phyloP scores from a whole-genome alignment of 2,888 invertebrate species.

The Drosophila pseudotalamancana region DNA sequence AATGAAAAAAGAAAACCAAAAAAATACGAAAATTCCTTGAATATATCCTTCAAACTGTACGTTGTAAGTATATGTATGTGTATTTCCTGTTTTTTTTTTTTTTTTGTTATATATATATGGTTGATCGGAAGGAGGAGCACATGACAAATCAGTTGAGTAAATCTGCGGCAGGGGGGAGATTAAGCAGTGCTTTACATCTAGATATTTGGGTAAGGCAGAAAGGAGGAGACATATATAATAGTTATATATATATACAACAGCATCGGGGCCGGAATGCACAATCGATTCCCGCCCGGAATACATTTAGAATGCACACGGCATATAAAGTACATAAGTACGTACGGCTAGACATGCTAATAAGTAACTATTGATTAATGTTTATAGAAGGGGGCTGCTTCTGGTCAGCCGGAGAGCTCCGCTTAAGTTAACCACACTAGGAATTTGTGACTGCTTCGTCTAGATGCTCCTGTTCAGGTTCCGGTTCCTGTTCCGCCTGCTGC shows the following conservation, averaged over 20 bases:
- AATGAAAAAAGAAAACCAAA: neutral
- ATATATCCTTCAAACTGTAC: constrained; percentile 6
- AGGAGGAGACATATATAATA: constrained; percentile 13
- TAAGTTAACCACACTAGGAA: constrained; percentile 24
- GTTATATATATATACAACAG: constrained; percentile 16
- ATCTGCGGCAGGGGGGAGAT: constrained; percentile 6
- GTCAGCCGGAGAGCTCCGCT: too few relatives aligned
- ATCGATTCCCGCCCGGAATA: constrained; percentile 8
- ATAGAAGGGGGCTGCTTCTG: too few relatives aligned
- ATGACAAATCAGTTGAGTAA: neutral
- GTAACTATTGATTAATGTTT: constrained; percentile 48
- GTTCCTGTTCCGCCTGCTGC: constrained; percentile 17
- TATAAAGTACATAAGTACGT: constrained; percentile 35
- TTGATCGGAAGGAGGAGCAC: neutral
- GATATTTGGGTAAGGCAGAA: constrained; percentile 39
- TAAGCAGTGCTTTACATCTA: constrained; percentile 34
- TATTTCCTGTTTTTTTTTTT: too few relatives aligned
- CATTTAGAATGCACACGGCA: too few relatives aligned
- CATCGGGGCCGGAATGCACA: neutral
- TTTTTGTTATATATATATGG: neutral
- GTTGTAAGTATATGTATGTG: constrained; percentile 4
- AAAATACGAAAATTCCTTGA: neutral
- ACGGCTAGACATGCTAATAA: constrained; percentile 39
- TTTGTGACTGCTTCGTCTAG: constrained; percentile 19
- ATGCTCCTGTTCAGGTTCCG: neutral